Evolutionary conservation across 2,888 invertebrate species (phyloP), one percentile per base, ranked within the genome.

Genomic region (Ochropleura leucogaster): DNA sequence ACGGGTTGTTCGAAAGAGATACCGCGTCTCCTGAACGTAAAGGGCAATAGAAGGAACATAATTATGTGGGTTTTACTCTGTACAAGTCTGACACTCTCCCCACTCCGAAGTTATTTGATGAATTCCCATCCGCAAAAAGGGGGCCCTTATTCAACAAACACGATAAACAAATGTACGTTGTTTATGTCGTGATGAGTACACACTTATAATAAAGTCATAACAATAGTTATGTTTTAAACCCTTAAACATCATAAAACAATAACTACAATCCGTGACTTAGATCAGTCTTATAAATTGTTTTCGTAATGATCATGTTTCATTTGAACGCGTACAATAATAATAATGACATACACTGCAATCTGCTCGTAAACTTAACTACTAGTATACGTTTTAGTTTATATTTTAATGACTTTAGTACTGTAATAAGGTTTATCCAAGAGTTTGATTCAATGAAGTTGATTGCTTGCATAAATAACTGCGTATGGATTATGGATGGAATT

Each of bases 251-350:
- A 71, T 71, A 71, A 71, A 66, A 74, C 57, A 71, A 62, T 42
- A 62, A 63, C 10, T 55, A 14, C 4, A 70, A 60, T 70, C 64
- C 83, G 82, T 82, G 85, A 77, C 85, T 85, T 62, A 72, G 69
- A 85, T 76, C 59, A 57, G 60, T 81, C 55, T 62, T 47, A 67
- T 77, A 72, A 76, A 85, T 85, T 70, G 77, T 85, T 70, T 82
- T 69, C 67, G 14, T 76, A 70, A 85, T 82, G 53, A 77, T 68
- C 49, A 70, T 77, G 77, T 82, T 80, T 67, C 68, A 82, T 82
- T 55, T 57, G 30, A 72, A 44, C 67, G 72, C 77, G 64, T 82
- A 72, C 44, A 71, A 64, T 76, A 74, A 64, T 76, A 74, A 72
- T 76, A 85, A 82, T 82, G 77, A 82, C 82, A 72, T 70, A 62